These are phyloP conservation scores for Ctenosaura bakeri DNA, from an alignment of 2,797 vertebrate species.

Conservation along the genomic window DNA sequence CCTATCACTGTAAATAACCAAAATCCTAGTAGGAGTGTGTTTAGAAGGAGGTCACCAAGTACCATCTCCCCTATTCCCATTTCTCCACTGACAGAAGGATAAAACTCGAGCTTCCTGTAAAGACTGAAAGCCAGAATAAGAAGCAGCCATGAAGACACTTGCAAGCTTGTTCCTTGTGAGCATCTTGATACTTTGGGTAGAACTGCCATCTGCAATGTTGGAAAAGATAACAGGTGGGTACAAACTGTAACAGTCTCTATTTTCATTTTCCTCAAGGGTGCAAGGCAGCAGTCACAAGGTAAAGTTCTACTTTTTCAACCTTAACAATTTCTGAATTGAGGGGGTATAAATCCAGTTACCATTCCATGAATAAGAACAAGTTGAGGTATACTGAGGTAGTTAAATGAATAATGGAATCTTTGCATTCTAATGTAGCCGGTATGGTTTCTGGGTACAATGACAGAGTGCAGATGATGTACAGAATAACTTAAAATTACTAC, in stretches of 20 bases:
- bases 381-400: neutral
- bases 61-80: neutral
- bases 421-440: no score
- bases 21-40: neutral
- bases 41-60: neutral
- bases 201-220: neutral
- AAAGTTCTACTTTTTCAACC: neutral
- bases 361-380: neutral
- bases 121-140: neutral
- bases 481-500: no score
- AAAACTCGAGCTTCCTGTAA: neutral
- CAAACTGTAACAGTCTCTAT: neutral
- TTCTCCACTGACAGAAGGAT: neutral
- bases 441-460: no score
- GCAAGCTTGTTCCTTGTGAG: neutral
- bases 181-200: neutral
- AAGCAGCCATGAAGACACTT: neutral
- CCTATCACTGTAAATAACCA: neutral
- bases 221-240: no score
- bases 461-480: no score
- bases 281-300: neutral
- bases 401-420: neutral
- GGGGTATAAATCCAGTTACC: neutral
- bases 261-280: neutral
- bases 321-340: no score